Evolutionary conservation across 2,888 invertebrate species (phyloP).

Genomic region (Xylocampa areola): DNA sequence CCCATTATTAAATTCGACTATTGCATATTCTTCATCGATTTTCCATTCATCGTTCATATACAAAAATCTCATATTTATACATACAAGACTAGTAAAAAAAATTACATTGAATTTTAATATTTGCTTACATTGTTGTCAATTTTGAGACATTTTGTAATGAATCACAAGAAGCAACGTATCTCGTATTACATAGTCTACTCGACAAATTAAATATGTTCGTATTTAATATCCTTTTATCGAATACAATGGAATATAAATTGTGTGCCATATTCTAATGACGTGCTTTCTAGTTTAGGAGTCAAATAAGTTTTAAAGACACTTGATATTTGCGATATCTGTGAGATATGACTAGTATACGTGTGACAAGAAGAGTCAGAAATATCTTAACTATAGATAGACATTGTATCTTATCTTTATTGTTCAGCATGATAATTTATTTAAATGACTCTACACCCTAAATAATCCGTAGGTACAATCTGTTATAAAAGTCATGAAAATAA

Average conservation of each 20-base stretch:
- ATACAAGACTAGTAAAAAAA: constrained; percentile 21
- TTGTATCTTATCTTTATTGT: not conserved
- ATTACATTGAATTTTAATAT: constrained; percentile 9
- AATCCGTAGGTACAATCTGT: too few species aligned
- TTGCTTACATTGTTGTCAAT: constrained; percentile 3
- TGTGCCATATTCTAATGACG: constrained; percentile 18
- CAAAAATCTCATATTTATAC: constrained; percentile 11
- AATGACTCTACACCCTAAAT: not conserved
- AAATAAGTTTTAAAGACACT: constrained; percentile 13
- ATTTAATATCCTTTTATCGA: constrained; percentile 11
- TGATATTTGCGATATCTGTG: constrained; percentile 1
- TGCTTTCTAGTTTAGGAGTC: constrained; percentile 9
- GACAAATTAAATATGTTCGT: constrained; percentile 17
- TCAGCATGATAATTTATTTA: not conserved
- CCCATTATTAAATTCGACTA: constrained; percentile 36
- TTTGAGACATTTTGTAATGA: too few species aligned
- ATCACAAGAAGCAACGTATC: constrained; percentile 12
- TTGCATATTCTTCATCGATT: constrained; percentile 10
- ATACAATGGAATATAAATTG: constrained; percentile 17
- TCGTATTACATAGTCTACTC: constrained; percentile 14
- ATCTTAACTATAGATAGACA: not conserved
- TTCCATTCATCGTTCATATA: constrained; percentile 6
- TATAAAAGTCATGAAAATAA: too few species aligned
- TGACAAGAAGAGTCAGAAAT: not conserved
- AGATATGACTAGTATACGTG: not conserved